A percentile compares a stretch with the other conserved stretches of the same genome.
These are phyloP conservation scores for Latrodectus elegans DNA, from an alignment of 2,888 invertebrate genomes.

Conservation along the genomic window DNA sequence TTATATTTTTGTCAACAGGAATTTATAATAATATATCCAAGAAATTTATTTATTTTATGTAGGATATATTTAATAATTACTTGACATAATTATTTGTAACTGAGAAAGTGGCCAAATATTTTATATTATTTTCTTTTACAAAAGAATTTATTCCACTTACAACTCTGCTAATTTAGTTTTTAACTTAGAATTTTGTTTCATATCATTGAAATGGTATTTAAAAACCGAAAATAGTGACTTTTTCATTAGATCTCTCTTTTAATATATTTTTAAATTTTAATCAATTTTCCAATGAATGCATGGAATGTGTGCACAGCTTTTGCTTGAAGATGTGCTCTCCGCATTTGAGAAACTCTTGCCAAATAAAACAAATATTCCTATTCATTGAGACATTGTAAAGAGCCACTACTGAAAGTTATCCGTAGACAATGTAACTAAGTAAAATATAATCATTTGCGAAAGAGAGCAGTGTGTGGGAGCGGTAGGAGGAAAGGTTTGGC, in stretches of 20 bases:
- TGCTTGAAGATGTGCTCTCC: slow-evolving; percentile 55
- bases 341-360: slow-evolving; percentile 51
- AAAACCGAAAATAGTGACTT: no score
- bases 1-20: no score
- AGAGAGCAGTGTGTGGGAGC: slow-evolving; percentile 41
- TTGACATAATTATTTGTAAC: no score
- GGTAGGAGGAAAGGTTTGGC: slow-evolving; percentile 28
- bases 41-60: no score
- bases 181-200: no score
- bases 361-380: slow-evolving; percentile 62
- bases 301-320: slow-evolving; percentile 34
- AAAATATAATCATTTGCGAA: slow-evolving; percentile 55
- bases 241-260: neutral
- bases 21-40: no score
- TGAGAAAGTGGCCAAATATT: no score
- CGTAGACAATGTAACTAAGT: slow-evolving; percentile 65
- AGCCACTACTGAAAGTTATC: slow-evolving; percentile 62
- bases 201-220: no score
- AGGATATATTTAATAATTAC: no score
- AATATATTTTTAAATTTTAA: neutral
- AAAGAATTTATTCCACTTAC: no score
- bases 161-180: no score
- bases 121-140: no score
- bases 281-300: slow-evolving; percentile 15
- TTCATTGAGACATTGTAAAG: slow-evolving; percentile 57